Base-by-base conservation (phyloP, 2,113 vertebrate genomes). In the Synodontis membranacea region DNA sequence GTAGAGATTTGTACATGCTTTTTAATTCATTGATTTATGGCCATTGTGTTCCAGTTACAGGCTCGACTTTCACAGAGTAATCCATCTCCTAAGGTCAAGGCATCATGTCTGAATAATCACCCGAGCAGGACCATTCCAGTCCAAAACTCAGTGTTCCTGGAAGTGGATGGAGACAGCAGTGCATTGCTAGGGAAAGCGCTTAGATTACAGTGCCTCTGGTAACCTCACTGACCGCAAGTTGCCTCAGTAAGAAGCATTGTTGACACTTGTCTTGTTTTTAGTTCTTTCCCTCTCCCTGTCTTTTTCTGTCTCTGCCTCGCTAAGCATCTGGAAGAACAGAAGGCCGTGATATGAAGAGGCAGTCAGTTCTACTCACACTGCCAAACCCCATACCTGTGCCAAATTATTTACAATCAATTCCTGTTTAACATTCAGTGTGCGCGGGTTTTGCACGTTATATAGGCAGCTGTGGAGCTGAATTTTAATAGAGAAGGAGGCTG, bases 401-500 rank as follows among this genome's bases (percentile, higher is more conserved):
- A 95, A 94, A 95, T 95, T 94, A 95, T 95, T 96, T 95, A 94
- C 94, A 95, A 94, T 95, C 93, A 94, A 92, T 92, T 89, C 90
- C 93, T 92, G 91, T 86, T 94, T 94, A 94, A 92, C 89, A 94
- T 94, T 93, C 94, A 91, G 89, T 88, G 86, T 80, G 84, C 37
- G 58, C 6, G 85, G 87, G 88, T 84, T 81, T 79, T 60, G 62
- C 23, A 86, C 88, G 88, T 84, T 75, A 79, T 75, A 79, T 68
- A 70, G 15, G 74, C 89, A 3, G 89, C 74, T 5, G 10, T 83
- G 88, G 87, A 70, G 85, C 84, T 90, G 93, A 93, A 94, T 94
- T 91, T 92, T 90, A 95, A 92, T 89, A 86, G 80, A 74, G 15
- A 54, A 79, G 76, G 48, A 37, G 50, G 31, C 75, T 52, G 75